phyloP scores from a whole-genome alignment of 2,888 invertebrate genomes.

The Drosophila acutilabella region DNA sequence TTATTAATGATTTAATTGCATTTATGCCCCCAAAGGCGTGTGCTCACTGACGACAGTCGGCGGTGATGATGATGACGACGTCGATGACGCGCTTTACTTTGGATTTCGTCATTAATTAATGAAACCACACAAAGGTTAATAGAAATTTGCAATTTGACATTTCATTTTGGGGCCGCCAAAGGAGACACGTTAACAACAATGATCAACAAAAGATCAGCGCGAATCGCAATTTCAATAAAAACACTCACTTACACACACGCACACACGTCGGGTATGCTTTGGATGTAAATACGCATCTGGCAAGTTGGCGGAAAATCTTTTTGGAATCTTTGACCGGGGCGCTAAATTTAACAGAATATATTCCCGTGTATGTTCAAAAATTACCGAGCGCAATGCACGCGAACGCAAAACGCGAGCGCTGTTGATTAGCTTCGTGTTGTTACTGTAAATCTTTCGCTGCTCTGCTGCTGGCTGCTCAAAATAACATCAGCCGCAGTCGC shows the following conservation, averaged over 20 bases:
- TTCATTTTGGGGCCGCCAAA: conserved; percentile 28
- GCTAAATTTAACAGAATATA: conserved; percentile 74
- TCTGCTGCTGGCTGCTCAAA: conserved; percentile 65
- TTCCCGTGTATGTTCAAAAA: conserved; percentile 47
- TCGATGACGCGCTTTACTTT: conserved; percentile 48
- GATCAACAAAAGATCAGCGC: conserved; percentile 26
- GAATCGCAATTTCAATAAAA: conserved; percentile 19
- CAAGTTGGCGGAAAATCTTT: conserved; percentile 47
- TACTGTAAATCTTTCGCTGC: conserved; percentile 74
- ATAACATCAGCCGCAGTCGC: conserved; percentile 64
- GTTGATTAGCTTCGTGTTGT: conserved; percentile 77
- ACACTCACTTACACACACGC: conserved; percentile 9
- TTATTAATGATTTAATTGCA: conserved; percentile 79
- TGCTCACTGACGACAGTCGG: conserved; percentile 65
- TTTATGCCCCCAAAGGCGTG: conserved; percentile 71
- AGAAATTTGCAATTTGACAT: conserved; percentile 66
- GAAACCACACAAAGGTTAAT: conserved; percentile 70
- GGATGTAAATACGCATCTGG: conserved; percentile 44
- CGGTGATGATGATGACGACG: conserved; percentile 48
- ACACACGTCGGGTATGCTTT: not conserved
- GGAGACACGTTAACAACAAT: conserved; percentile 36
- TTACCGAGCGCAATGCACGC: conserved; percentile 74
- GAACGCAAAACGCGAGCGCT: conserved; percentile 49
- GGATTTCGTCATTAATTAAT: conserved; percentile 78
- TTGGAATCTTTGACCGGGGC: conserved; percentile 46